These are phyloP conservation scores for Ericerus pela DNA, from an alignment of 1,140 invertebrate genomes.

Conservation along the genomic window DNA sequence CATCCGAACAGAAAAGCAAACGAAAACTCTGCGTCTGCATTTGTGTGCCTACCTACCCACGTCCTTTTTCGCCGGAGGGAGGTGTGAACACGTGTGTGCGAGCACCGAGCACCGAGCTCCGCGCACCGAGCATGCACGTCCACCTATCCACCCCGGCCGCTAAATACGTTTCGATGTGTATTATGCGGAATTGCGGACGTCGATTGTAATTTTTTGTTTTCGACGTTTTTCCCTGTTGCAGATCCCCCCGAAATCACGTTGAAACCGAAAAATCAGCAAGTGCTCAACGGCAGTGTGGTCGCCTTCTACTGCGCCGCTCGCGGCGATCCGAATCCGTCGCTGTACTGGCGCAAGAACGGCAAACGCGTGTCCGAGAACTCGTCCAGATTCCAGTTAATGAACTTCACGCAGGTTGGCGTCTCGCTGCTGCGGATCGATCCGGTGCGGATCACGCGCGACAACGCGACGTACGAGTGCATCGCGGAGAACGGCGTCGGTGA, in stretches of 20 bases:
- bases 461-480: slow-evolving; percentile 85
- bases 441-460: slow-evolving; percentile 63
- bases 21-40: too few species aligned
- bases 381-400: slow-evolving; percentile 53
- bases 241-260: slow-evolving; percentile 82
- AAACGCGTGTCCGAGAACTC: slow-evolving; percentile 62
- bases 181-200: background rate
- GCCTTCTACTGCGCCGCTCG: slow-evolving; percentile 88
- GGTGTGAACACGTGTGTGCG: too few species aligned
- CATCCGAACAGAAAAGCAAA: too few species aligned
- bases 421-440: slow-evolving; percentile 76
- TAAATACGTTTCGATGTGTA: background rate
- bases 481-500: slow-evolving; percentile 93
- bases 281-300: slow-evolving; percentile 75
- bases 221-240: slow-evolving; percentile 31
- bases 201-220: background rate
- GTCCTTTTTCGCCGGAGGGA: background rate
- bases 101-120: background rate
- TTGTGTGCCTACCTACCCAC: slow-evolving; percentile 10
- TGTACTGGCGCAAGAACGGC: slow-evolving; percentile 81
- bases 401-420: slow-evolving; percentile 41
- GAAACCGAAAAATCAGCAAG: slow-evolving; percentile 69
- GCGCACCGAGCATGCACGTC: background rate
- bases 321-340: slow-evolving; percentile 72
- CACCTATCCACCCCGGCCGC: background rate